Conservation (phyloP, 2,113 vertebrate species). For the Agapornis roseicollis region DNA sequence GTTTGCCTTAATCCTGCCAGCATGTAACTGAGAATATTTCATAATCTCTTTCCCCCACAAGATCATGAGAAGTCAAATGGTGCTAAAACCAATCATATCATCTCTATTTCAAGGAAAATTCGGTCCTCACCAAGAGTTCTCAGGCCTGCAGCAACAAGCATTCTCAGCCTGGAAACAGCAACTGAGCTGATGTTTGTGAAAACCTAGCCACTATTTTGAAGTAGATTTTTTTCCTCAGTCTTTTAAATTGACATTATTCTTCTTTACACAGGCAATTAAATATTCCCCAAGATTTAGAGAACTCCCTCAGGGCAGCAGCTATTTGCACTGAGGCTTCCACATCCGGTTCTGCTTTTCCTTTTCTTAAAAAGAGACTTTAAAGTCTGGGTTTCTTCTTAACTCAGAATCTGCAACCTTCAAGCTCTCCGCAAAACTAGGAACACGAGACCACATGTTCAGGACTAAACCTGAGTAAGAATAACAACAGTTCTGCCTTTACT, state of each 20-base stretch:
- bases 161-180: not conserved
- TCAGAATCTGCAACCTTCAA: not conserved
- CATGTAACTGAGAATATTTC: not conserved
- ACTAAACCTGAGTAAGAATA: not conserved
- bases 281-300: not conserved
- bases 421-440: not conserved
- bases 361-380: not conserved
- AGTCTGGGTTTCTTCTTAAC: not conserved
- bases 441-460: not conserved
- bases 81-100: not conserved
- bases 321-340: not conserved
- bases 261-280: not conserved
- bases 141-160: not conserved
- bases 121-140: not conserved
- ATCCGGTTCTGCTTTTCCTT: not conserved
- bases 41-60: not conserved
- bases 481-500: not conserved
- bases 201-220: not conserved
- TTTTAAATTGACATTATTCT: not conserved
- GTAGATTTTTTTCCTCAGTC: not conserved
- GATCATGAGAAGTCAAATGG: not conserved
- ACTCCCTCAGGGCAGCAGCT: not conserved
- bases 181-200: not conserved
- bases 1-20: not conserved
- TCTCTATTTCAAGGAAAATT: not conserved